phyloP scores from a whole-genome alignment of 2,888 invertebrate species.

The Ennomos quercinarius region DNA sequence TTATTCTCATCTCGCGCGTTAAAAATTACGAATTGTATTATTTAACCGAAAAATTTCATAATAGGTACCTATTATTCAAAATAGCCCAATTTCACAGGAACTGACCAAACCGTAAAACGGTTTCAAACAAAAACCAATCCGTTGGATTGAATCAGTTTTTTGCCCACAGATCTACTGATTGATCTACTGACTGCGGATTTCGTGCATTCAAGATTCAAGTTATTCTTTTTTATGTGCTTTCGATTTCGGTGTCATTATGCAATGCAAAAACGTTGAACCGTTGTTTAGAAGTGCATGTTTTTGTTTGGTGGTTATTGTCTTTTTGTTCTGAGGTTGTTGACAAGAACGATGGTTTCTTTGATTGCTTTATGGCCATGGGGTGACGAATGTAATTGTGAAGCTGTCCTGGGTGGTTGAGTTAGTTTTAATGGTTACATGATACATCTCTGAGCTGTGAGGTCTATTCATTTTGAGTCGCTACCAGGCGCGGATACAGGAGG shows the following conservation, averaged over 20 bases:
- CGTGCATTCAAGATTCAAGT: constrained; percentile 40
- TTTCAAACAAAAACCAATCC: constrained; percentile 22
- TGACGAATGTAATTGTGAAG: constrained; percentile 21
- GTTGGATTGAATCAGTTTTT: constrained; percentile 35
- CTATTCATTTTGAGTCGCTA: neutral
- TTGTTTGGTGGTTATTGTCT: constrained; percentile 39
- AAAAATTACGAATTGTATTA: no score
- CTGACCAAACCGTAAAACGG: constrained; percentile 6
- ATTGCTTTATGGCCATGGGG: constrained; percentile 16
- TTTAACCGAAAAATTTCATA: no score
- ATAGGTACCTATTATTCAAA: no score
- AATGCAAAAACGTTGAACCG: constrained; percentile 54
- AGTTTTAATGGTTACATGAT: neutral
- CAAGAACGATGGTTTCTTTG: constrained; percentile 30
- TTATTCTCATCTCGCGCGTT: no score
- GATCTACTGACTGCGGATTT: constrained; percentile 41
- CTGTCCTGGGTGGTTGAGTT: constrained; percentile 1
- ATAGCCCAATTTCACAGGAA: no score
- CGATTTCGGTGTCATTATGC: constrained; percentile 58
- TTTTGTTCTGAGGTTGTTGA: constrained; percentile 43
- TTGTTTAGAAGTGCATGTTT: constrained; percentile 45
- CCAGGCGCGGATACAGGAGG: no score
- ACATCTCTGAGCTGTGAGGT: no score
- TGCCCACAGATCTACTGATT: constrained; percentile 30
- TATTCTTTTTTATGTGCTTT: constrained; percentile 52